These are phyloP conservation scores for Drosophila borborema DNA, from an alignment of 2,888 invertebrate species.

Conservation along the genomic window DNA sequence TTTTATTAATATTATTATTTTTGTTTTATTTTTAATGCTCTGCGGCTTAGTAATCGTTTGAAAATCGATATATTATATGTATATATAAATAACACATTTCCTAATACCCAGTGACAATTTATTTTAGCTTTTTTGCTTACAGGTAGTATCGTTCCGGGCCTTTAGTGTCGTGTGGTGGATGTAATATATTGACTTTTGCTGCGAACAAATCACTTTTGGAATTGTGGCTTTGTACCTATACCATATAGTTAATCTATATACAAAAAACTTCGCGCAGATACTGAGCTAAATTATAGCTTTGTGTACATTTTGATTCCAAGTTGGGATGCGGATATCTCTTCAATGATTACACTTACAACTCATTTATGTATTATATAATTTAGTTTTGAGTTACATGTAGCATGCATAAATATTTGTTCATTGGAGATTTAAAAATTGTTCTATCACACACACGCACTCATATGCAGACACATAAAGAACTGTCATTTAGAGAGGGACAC, in stretches of 20 bases:
- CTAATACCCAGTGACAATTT: background rate
- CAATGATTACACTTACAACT: background rate
- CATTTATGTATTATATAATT: slow-evolving; percentile 68
- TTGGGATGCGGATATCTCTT: background rate
- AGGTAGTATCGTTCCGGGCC: background rate
- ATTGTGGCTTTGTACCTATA: slow-evolving; percentile 53
- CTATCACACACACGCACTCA: slow-evolving; percentile 1
- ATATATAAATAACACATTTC: too few species aligned
- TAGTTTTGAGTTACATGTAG: slow-evolving; percentile 39
- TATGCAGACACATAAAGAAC: slow-evolving; percentile 8
- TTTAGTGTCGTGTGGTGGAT: slow-evolving; percentile 13
- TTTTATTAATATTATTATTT: too few species aligned
- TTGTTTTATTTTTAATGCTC: too few species aligned
- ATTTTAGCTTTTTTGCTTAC: slow-evolving; percentile 1
- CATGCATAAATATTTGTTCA: slow-evolving; percentile 54
- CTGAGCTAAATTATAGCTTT: slow-evolving; percentile 32
- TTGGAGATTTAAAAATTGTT: slow-evolving; percentile 60
- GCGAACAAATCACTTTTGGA: slow-evolving; percentile 67
- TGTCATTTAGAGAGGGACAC: slow-evolving; percentile 20
- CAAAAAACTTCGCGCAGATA: slow-evolving; percentile 19
- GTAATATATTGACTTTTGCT: slow-evolving; percentile 48
- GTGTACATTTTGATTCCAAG: slow-evolving; percentile 24
- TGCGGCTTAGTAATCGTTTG: too few species aligned
- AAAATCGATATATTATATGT: too few species aligned
- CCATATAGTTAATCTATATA: slow-evolving; percentile 40